Base-by-base conservation (phyloP, 2,113 vertebrate genomes). In the Smithornis capensis region DNA sequence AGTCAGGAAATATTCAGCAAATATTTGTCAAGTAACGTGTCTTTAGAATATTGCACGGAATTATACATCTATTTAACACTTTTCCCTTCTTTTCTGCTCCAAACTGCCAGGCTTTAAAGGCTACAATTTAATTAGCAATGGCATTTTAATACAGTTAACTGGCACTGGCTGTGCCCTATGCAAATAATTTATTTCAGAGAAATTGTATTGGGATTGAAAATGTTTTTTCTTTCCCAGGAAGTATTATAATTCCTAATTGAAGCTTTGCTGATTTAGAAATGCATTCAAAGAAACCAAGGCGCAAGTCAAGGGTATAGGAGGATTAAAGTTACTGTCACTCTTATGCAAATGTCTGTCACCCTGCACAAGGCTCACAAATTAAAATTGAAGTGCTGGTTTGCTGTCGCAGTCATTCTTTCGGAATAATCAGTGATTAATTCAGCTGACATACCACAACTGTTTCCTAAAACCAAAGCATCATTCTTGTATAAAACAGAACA, bases 261-360 rank as follows among this genome's bases (percentile, higher is more conserved):
- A 94, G 76, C 82, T 86, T 85, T 55, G 40, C 76, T 7, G 65
- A 87, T 94, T 87, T 96, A 91, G 94, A 85, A 97, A 86, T 81
- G 81, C 65, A 29, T 97, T 97, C 83, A 78, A 44, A 92, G 95
- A 90, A 94, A 91, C 68, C 70, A 77, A 95, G 81, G 89, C 2
- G 1, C 79, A 89, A 94, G 86, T 95, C 95, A 87, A 88, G 82
- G 94, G 63, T 95, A 68, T 7, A 70, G 56, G 81, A 90, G 93
- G 95, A 96, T 95, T 96, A 95, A 85, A 71, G 79, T 95, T 90
- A 73, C 64, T 96, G 97, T 94, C 96, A 95, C 90, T 94, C 89
- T 95, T 95, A 83, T 96, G 91, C 94, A 94, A 97, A 87, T 96
- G 37, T 68, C 95, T 96, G 92, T 94, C 93, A 80, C 81, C 60